Conservation (phyloP, 2,113 vertebrate species). For the Origma solitaria region DNA sequence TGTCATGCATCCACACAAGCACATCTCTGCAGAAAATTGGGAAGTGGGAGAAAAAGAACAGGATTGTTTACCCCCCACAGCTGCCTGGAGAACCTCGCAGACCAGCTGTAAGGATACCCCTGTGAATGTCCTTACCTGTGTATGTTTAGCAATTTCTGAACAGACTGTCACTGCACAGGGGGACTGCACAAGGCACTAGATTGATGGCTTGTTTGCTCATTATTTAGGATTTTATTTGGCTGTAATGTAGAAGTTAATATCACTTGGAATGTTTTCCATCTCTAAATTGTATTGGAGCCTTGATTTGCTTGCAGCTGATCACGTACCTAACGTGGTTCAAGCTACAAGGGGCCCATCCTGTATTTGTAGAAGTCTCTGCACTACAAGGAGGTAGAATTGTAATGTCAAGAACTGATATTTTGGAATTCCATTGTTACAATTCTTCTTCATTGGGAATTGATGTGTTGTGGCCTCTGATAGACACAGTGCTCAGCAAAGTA, state of each 20-base stretch:
- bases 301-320: background rate
- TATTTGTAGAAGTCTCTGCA: background rate
- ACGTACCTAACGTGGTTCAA: too few relatives aligned
- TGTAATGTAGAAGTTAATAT: background rate
- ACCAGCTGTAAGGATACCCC: slow-evolving; percentile 80
- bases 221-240: background rate
- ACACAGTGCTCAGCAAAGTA: background rate
- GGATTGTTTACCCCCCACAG: slow-evolving; percentile 83
- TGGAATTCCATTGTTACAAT: background rate
- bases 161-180: background rate
- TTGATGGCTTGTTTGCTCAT: background rate
- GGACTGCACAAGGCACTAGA: background rate
- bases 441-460: background rate
- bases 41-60: slow-evolving; percentile 88
- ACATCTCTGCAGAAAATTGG: slow-evolving; percentile 50
- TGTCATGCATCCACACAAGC: slow-evolving; percentile 79
- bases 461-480: background rate
- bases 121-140: background rate
- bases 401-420: background rate
- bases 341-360: background rate
- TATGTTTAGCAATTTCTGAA: fast-evolving
- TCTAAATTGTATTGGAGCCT: background rate
- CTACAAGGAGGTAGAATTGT: background rate
- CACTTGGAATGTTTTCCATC: background rate
- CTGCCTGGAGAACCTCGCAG: slow-evolving; percentile 82